Percentiles rank a stretch among this genome's conserved stretches.
Evolutionary conservation across 35 echinoderm and acorn worm species (phyloP).

Genomic region (Apostichopus parvimensis): DNA sequence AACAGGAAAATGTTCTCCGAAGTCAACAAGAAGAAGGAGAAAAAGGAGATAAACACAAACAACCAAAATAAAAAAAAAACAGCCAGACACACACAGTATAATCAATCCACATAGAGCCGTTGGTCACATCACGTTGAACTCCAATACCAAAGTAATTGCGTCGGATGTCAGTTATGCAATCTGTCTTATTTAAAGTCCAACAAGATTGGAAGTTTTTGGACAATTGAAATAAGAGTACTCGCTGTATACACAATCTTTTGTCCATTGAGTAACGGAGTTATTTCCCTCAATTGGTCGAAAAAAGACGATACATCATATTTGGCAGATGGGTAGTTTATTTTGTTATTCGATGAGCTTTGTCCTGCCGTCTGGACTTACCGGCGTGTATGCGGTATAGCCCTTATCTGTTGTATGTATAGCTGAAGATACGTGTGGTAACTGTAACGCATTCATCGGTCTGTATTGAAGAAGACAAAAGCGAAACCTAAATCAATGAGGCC

Average conservation of each 20-base stretch:
- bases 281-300: neutral
- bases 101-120: neutral
- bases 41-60: neutral
- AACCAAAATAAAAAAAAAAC: neutral
- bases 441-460: neutral
- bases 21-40: neutral
- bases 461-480: neutral
- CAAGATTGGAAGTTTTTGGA: neutral
- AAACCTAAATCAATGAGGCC: conserved; percentile 28
- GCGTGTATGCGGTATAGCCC: too few species aligned
- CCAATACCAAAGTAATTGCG: neutral
- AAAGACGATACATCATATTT: neutral
- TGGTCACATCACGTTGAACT: neutral
- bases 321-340: too few species aligned
- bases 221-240: conserved; percentile 10
- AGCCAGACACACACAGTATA: neutral
- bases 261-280: neutral
- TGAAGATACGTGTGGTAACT: neutral
- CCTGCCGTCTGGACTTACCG: too few species aligned
- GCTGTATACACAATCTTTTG: conserved; percentile 18
- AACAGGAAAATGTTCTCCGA: too few species aligned
- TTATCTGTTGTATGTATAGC: neutral
- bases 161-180: conserved; percentile 29
- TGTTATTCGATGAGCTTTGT: too few species aligned
- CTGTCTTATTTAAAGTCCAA: conserved; percentile 5